phyloP scores from a whole-genome alignment of 2,797 vertebrate species.

The Gila robusta region DNA sequence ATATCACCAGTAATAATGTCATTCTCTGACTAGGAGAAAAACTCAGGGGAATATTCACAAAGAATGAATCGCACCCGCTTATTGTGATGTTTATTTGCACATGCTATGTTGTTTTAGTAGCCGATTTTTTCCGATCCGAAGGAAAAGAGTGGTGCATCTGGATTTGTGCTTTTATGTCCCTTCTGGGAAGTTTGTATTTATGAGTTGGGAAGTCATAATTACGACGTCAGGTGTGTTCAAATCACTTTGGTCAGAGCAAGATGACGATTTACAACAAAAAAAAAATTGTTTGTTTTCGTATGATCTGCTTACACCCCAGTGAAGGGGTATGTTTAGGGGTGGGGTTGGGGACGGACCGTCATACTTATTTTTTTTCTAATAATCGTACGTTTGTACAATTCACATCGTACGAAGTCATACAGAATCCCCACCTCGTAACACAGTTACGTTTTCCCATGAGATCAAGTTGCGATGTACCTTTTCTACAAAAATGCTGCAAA shows the following conservation, averaged over 20 bases:
- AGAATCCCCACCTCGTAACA: no score
- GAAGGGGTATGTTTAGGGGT: neutral
- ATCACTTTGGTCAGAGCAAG: neutral
- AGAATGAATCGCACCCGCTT: neutral
- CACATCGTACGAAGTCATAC: no score
- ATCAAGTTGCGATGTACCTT: neutral
- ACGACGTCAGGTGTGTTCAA: neutral
- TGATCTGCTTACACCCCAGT: neutral
- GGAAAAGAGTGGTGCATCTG: neutral
- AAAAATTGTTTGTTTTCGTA: neutral
- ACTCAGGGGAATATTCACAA: neutral
- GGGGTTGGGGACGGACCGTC: neutral
- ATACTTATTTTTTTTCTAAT: no score
- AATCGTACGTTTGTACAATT: no score
- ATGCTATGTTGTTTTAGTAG: neutral
- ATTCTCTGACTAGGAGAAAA: conserved; percentile 17
- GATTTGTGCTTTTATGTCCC: neutral
- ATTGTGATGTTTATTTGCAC: neutral
- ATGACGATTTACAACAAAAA: neutral
- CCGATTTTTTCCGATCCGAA: neutral
- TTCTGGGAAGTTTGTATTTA: neutral
- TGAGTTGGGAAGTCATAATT: neutral
- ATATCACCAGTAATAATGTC: conserved; percentile 12
- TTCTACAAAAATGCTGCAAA: neutral
- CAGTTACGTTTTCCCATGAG: no score